Conservation (phyloP, 2,888 invertebrate genomes). For the Sylvicola fuscatus region DNA sequence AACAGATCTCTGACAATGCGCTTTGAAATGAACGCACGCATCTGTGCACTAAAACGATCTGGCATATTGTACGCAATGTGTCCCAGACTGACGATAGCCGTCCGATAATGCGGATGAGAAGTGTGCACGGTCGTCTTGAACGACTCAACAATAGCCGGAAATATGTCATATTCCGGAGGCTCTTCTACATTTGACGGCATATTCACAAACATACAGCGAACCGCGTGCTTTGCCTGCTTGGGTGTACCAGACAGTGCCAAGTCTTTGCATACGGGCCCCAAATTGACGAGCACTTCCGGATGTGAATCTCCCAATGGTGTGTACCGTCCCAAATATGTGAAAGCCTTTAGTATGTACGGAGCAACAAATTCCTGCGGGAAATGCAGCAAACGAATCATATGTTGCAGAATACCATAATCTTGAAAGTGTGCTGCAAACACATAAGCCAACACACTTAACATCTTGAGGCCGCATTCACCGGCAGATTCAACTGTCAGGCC, state of each 20-base stretch:
- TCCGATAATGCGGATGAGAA: slow-evolving; percentile 64
- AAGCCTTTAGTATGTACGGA: slow-evolving; percentile 60
- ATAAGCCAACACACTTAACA: slow-evolving; percentile 72
- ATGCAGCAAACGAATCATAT: slow-evolving; percentile 45
- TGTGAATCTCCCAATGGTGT: slow-evolving; percentile 63
- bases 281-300: slow-evolving; percentile 49
- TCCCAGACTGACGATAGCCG: slow-evolving; percentile 84
- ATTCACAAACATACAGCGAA: slow-evolving; percentile 76
- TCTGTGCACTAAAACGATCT: slow-evolving; percentile 69
- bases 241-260: slow-evolving; percentile 78
- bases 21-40: slow-evolving; percentile 86
- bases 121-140: slow-evolving; percentile 54
- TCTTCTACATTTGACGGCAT: slow-evolving; percentile 27
- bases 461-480: slow-evolving; percentile 72
- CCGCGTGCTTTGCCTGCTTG: slow-evolving; percentile 92
- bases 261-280: slow-evolving; percentile 72
- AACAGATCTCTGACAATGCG: slow-evolving; percentile 89
- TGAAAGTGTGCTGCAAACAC: slow-evolving; percentile 88
- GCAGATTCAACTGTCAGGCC: too few relatives aligned
- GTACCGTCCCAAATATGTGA: slow-evolving; percentile 75
- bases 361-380: slow-evolving; percentile 58
- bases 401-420: slow-evolving; percentile 59
- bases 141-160: slow-evolving; percentile 64
- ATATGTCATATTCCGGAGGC: slow-evolving; percentile 39
- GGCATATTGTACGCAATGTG: slow-evolving; percentile 89